Percentiles rank a stretch among this genome's conserved stretches.
phyloP scores from a whole-genome alignment of 2,888 invertebrate genomes.

The Caenorhabditis afra region DNA sequence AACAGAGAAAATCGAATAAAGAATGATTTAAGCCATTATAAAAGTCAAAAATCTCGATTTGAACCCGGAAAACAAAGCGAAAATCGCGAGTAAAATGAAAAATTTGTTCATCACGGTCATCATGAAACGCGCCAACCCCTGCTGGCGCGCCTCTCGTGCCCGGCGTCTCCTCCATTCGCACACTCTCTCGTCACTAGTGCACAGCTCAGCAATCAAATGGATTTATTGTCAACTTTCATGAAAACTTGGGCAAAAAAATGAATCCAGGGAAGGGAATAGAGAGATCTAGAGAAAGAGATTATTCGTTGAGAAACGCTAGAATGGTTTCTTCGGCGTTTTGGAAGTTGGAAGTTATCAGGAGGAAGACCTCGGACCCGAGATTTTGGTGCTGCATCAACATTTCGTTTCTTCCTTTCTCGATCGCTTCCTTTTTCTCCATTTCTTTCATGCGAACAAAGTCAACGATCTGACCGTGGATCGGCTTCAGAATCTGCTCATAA shows the following conservation, averaged over 20 bases:
- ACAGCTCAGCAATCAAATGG: neutral
- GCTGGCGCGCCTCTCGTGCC: slow-evolving; percentile 33
- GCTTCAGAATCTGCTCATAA: slow-evolving; percentile 33
- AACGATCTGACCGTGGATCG: slow-evolving; percentile 53
- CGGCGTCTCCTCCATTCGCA: slow-evolving; percentile 24
- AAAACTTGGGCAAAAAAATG: too few relatives aligned
- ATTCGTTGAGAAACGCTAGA: slow-evolving; percentile 18
- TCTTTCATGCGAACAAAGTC: slow-evolving; percentile 45
- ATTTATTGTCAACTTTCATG: neutral
- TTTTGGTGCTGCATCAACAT: slow-evolving; percentile 21
- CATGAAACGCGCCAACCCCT: slow-evolving; percentile 50
- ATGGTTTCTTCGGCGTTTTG: slow-evolving; percentile 25
- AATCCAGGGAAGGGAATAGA: neutral
- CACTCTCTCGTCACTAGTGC: slow-evolving; percentile 10
- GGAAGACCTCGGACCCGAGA: slow-evolving; percentile 30
- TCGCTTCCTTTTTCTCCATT: slow-evolving; percentile 16
- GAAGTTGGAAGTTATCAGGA: slow-evolving; percentile 27
- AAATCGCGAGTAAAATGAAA: slow-evolving; percentile 18
- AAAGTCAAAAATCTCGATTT: neutral
- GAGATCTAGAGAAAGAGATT: neutral
- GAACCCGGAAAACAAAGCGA: slow-evolving; percentile 2
- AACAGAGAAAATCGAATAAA: neutral
- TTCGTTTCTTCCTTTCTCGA: neutral
- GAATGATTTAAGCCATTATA: neutral
- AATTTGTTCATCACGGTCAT: slow-evolving; percentile 61